These are phyloP conservation scores for Silvanus unidentatus DNA, from an alignment of 2,888 invertebrate genomes.

Conservation along the genomic window DNA sequence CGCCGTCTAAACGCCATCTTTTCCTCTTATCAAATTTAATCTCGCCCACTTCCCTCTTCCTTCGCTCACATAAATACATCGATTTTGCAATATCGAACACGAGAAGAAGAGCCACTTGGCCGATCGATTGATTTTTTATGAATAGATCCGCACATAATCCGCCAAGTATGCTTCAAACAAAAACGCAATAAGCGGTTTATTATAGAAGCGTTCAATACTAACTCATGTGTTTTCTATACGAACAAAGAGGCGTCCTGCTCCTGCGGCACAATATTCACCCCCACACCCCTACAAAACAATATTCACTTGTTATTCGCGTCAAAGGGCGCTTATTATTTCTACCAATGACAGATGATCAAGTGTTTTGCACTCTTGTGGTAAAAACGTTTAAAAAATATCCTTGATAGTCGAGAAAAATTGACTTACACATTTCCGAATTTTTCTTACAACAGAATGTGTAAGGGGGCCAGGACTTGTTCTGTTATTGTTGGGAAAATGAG, in stretches of 20 bases:
- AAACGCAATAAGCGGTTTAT: constrained; percentile 40
- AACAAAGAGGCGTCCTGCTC: constrained; percentile 31
- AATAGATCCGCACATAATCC: constrained; percentile 24
- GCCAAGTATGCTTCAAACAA: constrained; percentile 32
- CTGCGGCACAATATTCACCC: constrained; percentile 18
- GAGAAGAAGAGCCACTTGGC: not conserved
- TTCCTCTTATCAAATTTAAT: too few relatives aligned
- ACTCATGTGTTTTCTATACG: constrained; percentile 23
- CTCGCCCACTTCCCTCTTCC: too few relatives aligned
- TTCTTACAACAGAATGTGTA: not conserved
- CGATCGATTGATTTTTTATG: not conserved
- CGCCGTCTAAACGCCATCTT: too few relatives aligned
- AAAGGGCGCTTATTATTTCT: constrained; percentile 31
- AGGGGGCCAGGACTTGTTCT: too few relatives aligned
- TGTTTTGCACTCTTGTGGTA: constrained; percentile 22
- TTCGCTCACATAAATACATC: too few relatives aligned
- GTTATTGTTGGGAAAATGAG: too few relatives aligned
- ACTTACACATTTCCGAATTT: not conserved
- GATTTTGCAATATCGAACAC: too few relatives aligned
- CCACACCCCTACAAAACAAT: constrained; percentile 21
- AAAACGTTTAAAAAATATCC: constrained; percentile 10
- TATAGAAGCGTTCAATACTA: constrained; percentile 25
- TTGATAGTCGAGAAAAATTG: constrained; percentile 6
- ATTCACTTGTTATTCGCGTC: constrained; percentile 35
- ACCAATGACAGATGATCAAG: constrained; percentile 40